These are phyloP conservation scores for Urocyon cinereoargenteus DNA, from an alignment of 2,797 vertebrate genomes.

Conservation along the genomic window DNA sequence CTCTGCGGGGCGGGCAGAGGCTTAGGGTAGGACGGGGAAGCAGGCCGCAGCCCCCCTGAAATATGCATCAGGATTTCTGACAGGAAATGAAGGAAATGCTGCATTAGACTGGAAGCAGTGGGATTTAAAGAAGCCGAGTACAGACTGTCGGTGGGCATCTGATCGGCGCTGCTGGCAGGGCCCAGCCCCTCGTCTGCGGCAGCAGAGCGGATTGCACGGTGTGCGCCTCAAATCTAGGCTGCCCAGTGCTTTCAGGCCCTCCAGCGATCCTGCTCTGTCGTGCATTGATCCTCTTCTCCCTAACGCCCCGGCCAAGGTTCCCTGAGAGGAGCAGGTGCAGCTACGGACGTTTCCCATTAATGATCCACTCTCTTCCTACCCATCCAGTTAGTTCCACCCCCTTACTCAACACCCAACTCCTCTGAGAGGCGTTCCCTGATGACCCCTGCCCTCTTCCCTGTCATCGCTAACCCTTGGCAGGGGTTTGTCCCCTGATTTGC, in stretches of 20 bases:
- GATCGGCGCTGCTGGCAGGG: neutral
- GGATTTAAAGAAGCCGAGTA: constrained; percentile 52
- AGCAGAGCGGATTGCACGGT: neutral
- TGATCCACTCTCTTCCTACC: neutral
- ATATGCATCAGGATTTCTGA: constrained; percentile 36
- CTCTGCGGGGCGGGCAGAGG: neutral
- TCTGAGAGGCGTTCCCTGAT: neutral
- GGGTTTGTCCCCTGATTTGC: neutral
- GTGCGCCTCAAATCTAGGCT: neutral
- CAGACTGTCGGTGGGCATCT: constrained; percentile 21
- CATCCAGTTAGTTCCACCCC: neutral
- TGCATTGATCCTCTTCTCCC: neutral
- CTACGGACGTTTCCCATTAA: constrained; percentile 7
- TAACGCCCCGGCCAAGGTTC: neutral
- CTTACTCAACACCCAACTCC: neutral
- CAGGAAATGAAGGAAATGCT: constrained; percentile 69
- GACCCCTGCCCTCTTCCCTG: neutral
- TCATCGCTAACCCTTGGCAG: neutral
- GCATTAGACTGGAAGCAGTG: constrained; percentile 29
- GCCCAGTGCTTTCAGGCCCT: neutral
- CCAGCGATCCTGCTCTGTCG: neutral
- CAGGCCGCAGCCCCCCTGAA: constrained; percentile 14
- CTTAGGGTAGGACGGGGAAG: constrained; percentile 51
- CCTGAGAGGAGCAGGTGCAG: neutral
- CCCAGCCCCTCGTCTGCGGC: neutral